Evolutionary conservation across 2,888 invertebrate species (phyloP), one percentile per base, ranked within the genome.

Genomic region (Acleris emargana): DNA sequence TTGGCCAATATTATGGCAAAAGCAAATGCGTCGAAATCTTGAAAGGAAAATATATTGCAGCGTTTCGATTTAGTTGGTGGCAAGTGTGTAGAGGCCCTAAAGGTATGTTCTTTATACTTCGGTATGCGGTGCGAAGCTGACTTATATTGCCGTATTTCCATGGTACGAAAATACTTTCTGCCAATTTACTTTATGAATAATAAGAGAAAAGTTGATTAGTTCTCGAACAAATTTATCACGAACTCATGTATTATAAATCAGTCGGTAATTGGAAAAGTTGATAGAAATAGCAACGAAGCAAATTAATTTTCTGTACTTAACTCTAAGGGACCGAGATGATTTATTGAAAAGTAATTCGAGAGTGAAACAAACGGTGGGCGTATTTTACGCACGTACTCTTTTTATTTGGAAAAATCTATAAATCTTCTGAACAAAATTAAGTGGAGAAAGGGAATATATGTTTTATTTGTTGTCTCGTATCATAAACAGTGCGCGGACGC

Each of bases 401-500:
- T 66, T 61, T 61, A 59, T 66, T 58, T 55, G 53, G 63, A 67
- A 50, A 68, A 62, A 25, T 58, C 64, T 68, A 66, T 58, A 64
- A 47, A 67, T 61, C 58, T 67, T 52, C 55, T 62, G 52, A 54
- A 58, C 64, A 54, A 58, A 61, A 60, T 63, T 63, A 62, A 63
- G 67, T 63, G 57, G 32, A 62, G 67, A 67, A 55, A 67, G 62
- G 58, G 64, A 61, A 64, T 61, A 68, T 64, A 68, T 64, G 60
- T 57, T 64, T 66, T 66, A 66, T 61, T 66, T 61, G 66, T 58
- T 61, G 64, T 69, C 67, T 64, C 64, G 64, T 74, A 69, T 76
- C 81, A 78, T 84, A 82, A 84, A 82, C 60, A 69, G 69, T 64
- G 73, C 75, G 78, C 20, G 45, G 20, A 9, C 81, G 76, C 67